Percentiles rank a stretch among this genome's conserved stretches.
phyloP scores from a whole-genome alignment of 1,140 invertebrate genomes.

The Sinonovacula constricta region DNA sequence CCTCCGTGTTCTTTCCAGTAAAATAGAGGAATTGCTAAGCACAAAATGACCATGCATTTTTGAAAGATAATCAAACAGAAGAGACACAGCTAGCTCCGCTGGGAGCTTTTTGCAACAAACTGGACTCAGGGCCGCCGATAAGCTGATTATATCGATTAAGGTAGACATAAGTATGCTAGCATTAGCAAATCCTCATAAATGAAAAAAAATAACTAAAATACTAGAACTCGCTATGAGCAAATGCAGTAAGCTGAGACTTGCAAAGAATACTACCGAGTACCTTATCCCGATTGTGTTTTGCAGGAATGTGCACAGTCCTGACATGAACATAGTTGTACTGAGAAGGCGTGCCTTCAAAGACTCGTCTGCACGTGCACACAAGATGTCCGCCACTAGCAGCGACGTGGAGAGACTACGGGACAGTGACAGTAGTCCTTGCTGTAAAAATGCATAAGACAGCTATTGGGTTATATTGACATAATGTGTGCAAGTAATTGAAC shows the following conservation, averaged over 20 bases:
- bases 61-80: too few species aligned
- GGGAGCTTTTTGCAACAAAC: neutral
- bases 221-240: too few species aligned
- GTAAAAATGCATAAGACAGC: neutral
- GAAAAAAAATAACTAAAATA: neutral
- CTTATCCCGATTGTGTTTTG: slow-evolving; percentile 54
- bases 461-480: neutral
- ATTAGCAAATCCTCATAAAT: neutral
- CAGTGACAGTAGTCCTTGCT: slow-evolving; percentile 55
- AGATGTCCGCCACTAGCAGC: slow-evolving; percentile 51
- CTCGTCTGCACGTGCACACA: slow-evolving; percentile 58
- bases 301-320: slow-evolving; percentile 60
- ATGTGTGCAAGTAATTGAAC: neutral
- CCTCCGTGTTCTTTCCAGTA: too few species aligned
- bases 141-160: neutral
- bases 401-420: slow-evolving; percentile 53
- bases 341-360: slow-evolving; percentile 57
- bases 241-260: neutral
- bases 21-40: too few species aligned
- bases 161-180: neutral
- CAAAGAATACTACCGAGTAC: slow-evolving; percentile 28
- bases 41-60: too few species aligned
- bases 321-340: slow-evolving; percentile 62
- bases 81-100: neutral
- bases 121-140: neutral